Evolutionary conservation across 2,888 invertebrate genomes (phyloP), one percentile per base, ranked within the genome.

Genomic region (Mythimna pallens): DNA sequence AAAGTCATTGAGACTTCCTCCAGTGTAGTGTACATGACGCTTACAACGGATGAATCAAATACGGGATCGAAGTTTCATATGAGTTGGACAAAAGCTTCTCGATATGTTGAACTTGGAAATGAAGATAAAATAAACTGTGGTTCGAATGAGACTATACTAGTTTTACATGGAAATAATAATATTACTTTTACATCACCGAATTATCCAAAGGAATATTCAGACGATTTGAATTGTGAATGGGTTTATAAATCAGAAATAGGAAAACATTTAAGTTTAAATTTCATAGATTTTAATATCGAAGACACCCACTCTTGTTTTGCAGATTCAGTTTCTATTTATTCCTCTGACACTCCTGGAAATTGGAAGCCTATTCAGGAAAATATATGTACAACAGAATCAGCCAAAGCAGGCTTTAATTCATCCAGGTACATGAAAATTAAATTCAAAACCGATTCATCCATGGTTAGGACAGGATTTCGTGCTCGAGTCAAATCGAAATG

Each of bases 191-290:
- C 90, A 1, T 98, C 99, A 6, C 99, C 99, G 0, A 98, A 98
- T 65, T 99, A 97, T 93, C 98, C 98, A 0, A 20, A 94, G 64
- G 97, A 97, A 1, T 99, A 99, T 89, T 95, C 85, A 0, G 72
- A 92, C 22, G 94, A 97, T 86, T 90, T 98, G 58, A 93, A 97
- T 64, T 99, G 99, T 90, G 96, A 96, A 73, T 99, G 99, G 99
- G 94, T 97, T 1, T 96, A 98, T 69, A 95, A 97, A 72, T 95
- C 98, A 0, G 90, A 86, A 69, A 92, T 95, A 0, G 97, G 97
- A 34, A 96, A 96, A 66, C 98, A 98, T 88, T 91, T 98, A 6
- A 90, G 89, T 55, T 77, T 99, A 14, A 89, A 86, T 58, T 97
- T 98, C 86, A 14, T 81, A 0, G 92, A 93, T 0, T 89, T 98